Evolutionary conservation across 2,113 vertebrate species (phyloP), one percentile per base, ranked within the genome.

Genomic region (Lasiurus borealis): DNA sequence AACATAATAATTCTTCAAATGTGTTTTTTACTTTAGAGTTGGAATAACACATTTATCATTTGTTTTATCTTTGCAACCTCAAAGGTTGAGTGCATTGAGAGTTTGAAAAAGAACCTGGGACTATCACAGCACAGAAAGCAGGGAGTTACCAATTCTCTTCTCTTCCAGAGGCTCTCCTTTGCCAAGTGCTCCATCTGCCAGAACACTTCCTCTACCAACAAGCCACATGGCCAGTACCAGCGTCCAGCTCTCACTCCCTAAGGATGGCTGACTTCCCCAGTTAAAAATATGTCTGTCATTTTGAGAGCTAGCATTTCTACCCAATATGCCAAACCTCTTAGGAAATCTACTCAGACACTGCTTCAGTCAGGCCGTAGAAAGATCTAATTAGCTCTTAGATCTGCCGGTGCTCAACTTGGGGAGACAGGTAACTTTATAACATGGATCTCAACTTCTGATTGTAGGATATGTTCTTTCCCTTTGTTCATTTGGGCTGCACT

Each of bases 371-470:
- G 34, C 36, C 4, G 8, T 57, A 12, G 8, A 27, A 80, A 46
- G 4, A 4, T 36, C 8, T 46, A n/a, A 31, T n/a, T 14, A 54
- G 23, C 25, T 29, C 25, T 29, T 68, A 8, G 27, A 10, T n/a
- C 71, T 25, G 6, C 23, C 3, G 18, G 3, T 36, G 31, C 54
- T 92, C 40, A 19, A 13, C 10, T 29, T 16, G 21, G 40, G 7
- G 52, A 27, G 8, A 11, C 44, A 7, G 12, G 40, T n/a, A 21
- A 52, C 15, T 36, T 57, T 25, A 6, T 0, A 29, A 29, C 15
- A 40, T 25, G 46, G 90, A 88, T 88, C 92, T 77, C 81, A 86
- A 80, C 71, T 71, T 93, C 87, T 90, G 57, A 25, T 90, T 85
- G 46, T 80, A 93, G 69, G 9, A 72, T n/a, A 19, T 50, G 46